phyloP scores from a whole-genome alignment of 2,113 vertebrate species.

The Lathamus discolor region DNA sequence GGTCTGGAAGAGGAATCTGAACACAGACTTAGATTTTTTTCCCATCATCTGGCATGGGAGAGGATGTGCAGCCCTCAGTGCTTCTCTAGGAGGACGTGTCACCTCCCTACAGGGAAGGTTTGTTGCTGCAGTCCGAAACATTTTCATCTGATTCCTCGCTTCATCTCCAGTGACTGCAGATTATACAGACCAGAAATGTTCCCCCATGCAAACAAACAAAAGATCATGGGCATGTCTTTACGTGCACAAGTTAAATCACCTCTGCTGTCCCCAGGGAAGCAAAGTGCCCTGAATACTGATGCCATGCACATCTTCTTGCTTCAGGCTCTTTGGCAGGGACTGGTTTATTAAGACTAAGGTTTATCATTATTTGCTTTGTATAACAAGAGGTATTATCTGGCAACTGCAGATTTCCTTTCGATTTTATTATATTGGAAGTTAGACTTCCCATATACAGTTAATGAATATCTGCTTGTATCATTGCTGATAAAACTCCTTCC shows the following conservation, averaged over 20 bases:
- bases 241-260: neutral
- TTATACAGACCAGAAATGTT: neutral
- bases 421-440: neutral
- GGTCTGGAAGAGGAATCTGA: neutral
- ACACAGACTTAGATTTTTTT: neutral
- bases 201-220: neutral
- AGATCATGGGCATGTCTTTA: neutral
- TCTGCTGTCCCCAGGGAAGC: neutral
- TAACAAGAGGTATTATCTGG: neutral
- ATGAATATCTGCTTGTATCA: neutral
- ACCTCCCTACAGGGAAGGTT: neutral
- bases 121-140: neutral
- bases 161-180: neutral
- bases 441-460: neutral
- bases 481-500: neutral
- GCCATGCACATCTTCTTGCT: neutral
- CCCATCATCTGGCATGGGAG: neutral
- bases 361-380: neutral
- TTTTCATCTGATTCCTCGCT: neutral
- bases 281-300: neutral
- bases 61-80: neutral
- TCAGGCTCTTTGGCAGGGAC: neutral
- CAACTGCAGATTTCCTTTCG: neutral
- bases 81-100: neutral
- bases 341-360: neutral